Evolutionary conservation across 2,888 invertebrate genomes (phyloP), one percentile per base, ranked within the genome.

Genomic region (Bembecia ichneumoniformis): DNA sequence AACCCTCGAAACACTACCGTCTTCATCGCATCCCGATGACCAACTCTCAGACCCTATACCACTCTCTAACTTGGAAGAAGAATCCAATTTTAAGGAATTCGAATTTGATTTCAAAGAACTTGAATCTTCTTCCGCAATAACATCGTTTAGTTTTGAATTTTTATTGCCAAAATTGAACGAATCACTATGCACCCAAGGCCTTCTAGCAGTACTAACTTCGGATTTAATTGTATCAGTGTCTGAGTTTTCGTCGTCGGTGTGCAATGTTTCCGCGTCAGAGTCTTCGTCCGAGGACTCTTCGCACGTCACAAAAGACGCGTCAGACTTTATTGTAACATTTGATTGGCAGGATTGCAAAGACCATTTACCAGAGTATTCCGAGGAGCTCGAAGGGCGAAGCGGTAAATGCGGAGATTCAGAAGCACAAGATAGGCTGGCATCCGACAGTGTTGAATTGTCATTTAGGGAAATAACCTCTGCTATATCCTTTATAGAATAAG

Each of bases 301-400:
- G 55, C 87, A 87, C 3, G 84, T 77, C 59, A 78, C 80, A 51
- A 76, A 87, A 35, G 86, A 84, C 13, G 71, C 62, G 47, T 84
- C 83, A 15, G 84, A 84, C 62, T 76, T 68, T 3, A 83, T 71
- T 3, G 86, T 87, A 15, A 72, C 67, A 54, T 84, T 82, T 1
- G 87, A 87, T 60, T 82, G 73, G 57, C 84, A 84, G 20, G 83
- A 74, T 46, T 82, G 78, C 44, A 86, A 65, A 15, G 84, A 84
- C 82, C 82, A 82, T 53, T 82, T 75, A 57, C 81, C 82, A 36
- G 86, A 84, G 70, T 81, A 69, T 82, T 86, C 86, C 75, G 87
- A 84, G 65, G 82, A 82, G 66, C 70, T 78, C 52, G 82, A 79
- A 70, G 82, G 77, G 52, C 73, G 66, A 64, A 81, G 66, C 72